Conservation (phyloP, 1,140 invertebrate species). For the Listronotus oregonensis region DNA sequence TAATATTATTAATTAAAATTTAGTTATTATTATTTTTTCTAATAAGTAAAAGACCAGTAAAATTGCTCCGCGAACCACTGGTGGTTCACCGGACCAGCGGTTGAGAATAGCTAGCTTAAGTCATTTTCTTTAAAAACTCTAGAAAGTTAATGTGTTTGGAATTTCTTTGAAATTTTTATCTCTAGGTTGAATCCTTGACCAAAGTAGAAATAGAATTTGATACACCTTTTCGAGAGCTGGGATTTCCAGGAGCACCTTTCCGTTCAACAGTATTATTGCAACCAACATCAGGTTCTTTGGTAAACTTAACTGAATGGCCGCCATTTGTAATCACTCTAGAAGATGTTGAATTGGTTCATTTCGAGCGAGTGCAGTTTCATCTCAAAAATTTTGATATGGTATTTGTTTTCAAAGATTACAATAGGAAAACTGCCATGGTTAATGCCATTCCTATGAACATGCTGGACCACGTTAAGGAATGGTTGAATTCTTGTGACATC, state of each 20-base stretch:
- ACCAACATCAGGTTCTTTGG: constrained; percentile 95
- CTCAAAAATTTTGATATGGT: constrained; percentile 99
- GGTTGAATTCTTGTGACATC: constrained; percentile 76
- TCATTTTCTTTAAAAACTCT: too few relatives aligned
- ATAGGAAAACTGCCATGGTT: constrained; percentile 91
- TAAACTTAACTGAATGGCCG: constrained; percentile 98
- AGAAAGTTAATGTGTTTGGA: too few relatives aligned
- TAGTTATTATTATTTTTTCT: too few relatives aligned
- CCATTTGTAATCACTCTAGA: constrained; percentile 98
- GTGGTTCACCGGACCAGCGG: too few relatives aligned
- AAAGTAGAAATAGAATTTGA: constrained; percentile 99
- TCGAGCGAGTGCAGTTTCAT: constrained; percentile 98
- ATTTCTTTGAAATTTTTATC: constrained; percentile 1
- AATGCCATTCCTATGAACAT: constrained; percentile 98
- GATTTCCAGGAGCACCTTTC: constrained; percentile 97
- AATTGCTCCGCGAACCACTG: too few relatives aligned
- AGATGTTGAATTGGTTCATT: constrained; percentile 97
- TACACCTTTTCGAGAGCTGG: constrained; percentile 95
- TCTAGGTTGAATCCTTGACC: constrained; percentile 87
- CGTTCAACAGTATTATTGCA: constrained; percentile 94
- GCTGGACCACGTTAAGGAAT: constrained; percentile 98
- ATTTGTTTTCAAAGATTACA: constrained; percentile 99
- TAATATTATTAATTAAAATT: too few relatives aligned
- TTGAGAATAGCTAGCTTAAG: too few relatives aligned
- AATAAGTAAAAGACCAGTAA: too few relatives aligned